Conservation (phyloP, 1,140 invertebrate species). For the Drosophila ironensis region DNA sequence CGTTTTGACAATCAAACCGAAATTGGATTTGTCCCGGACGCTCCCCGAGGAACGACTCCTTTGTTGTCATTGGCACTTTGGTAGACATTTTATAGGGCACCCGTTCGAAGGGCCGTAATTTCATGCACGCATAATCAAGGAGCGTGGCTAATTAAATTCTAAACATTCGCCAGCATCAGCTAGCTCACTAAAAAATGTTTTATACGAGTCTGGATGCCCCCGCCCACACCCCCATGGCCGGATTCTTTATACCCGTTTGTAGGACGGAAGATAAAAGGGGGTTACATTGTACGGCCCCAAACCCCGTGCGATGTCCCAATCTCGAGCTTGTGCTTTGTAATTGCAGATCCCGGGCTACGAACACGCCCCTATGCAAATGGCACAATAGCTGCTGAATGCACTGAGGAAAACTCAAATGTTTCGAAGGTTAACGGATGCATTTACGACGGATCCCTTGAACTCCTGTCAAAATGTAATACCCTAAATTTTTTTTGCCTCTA, state of each 20-base stretch:
- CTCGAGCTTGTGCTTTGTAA: constrained; percentile 52
- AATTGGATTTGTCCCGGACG: not conserved
- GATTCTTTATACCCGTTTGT: not conserved
- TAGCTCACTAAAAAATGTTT: constrained; percentile 71
- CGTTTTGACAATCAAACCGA: not conserved
- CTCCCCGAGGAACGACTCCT: too few species aligned
- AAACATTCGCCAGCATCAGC: constrained; percentile 63
- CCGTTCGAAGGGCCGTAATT: constrained; percentile 48
- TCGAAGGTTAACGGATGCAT: too few species aligned
- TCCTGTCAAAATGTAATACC: too few species aligned
- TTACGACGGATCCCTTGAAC: too few species aligned
- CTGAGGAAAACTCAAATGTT: not conserved
- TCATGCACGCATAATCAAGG: constrained; percentile 66
- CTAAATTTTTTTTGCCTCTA: too few species aligned
- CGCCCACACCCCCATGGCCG: not conserved
- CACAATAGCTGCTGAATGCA: constrained; percentile 24
- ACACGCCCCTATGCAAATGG: constrained; percentile 75
- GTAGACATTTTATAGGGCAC: constrained; percentile 32
- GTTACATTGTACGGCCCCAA: not conserved
- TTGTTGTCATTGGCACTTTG: constrained; percentile 22
- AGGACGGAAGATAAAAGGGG: not conserved
- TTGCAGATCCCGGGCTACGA: constrained; percentile 61
- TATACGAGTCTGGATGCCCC: constrained; percentile 42
- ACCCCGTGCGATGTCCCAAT: not conserved
- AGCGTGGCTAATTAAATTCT: constrained; percentile 79